These are phyloP conservation scores for Lasioglossum lativentre DNA, from an alignment of 2,888 invertebrate species.

Conservation along the genomic window DNA sequence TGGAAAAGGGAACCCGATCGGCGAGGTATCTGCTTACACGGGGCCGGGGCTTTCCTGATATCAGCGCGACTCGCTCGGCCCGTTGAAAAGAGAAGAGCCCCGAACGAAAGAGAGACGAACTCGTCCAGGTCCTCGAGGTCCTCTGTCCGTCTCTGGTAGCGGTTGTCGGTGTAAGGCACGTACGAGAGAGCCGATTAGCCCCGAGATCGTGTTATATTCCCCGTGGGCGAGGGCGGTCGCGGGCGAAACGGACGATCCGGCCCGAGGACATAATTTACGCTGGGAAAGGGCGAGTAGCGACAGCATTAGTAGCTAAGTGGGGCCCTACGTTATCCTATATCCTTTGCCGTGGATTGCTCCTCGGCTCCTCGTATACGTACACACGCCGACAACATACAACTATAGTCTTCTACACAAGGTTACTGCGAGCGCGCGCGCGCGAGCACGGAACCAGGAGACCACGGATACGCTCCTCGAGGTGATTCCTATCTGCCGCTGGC, in stretches of 20 bases:
- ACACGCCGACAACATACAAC: not conserved
- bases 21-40: constrained; percentile 35
- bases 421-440: not conserved
- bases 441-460: constrained; percentile 28
- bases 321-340: constrained; percentile 81
- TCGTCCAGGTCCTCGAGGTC: constrained; percentile 1
- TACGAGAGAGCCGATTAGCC: constrained; percentile 72
- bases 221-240: constrained; percentile 61
- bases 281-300: constrained; percentile 80
- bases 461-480: constrained; percentile 58
- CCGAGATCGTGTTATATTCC: constrained; percentile 69
- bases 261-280: constrained; percentile 80
- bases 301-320: constrained; percentile 84
- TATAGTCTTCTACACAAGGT: not conserved
- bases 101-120: not conserved
- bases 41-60: constrained; percentile 38
- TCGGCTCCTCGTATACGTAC: constrained; percentile 6
- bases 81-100: not conserved
- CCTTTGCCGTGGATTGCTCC: constrained; percentile 75
- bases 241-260: constrained; percentile 73
- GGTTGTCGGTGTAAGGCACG: constrained; percentile 53
- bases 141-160: constrained; percentile 56
- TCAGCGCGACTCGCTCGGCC: not conserved
- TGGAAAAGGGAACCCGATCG: constrained; percentile 44
- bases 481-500: constrained; percentile 78